Evolutionary conservation across 2,888 invertebrate species (phyloP), one percentile per base, ranked within the genome.

Genomic region (Drosophila gaucha): DNA sequence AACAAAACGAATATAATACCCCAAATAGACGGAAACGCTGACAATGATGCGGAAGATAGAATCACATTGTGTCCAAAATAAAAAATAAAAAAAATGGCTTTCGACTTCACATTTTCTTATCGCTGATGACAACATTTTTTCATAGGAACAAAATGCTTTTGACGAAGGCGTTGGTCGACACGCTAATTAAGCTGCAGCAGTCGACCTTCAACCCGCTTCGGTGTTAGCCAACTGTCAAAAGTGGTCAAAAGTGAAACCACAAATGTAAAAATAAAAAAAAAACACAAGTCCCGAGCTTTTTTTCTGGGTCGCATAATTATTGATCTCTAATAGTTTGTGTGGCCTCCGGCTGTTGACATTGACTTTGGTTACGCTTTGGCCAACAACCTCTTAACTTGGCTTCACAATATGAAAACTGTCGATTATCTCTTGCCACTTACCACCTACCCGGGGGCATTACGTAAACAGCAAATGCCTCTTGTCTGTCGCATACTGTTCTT

Each of bases 361-460:
- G 80, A 76, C 80, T 75, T 84, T 80, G 80, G 59, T 64, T 69
- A 44, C 20, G 41, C 41, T 43, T 24, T 74, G 78, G 84, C 67
- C 70, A 80, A 67, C 72, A 74, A 80, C 63, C 77, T 69, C 41
- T 16, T 24, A 46, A 22, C 24, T 10, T 39, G 51, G 41, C 43
- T 38, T 56, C 18, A 33, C 41, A 28, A 30, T 46, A 31, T 50
- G 36, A 51, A 46, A 58, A 52, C 51, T 56, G 55, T 43, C 55
- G 49, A 58, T 47, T 67, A 62, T 44, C 51, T 35, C 30, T 18
- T 46, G 14, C 36, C 30, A 16, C 24, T 39, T 24, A 39, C 31
- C 30, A 62, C 8, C 49, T 22, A 51, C 54, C 71, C 49, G 54
- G 22, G 44, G 47, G 9, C 38, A 54, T 74, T 68, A 52, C 60